These are phyloP conservation scores for Cherax quadricarinatus DNA, from an alignment of 1,140 invertebrate species.

Conservation along the genomic window DNA sequence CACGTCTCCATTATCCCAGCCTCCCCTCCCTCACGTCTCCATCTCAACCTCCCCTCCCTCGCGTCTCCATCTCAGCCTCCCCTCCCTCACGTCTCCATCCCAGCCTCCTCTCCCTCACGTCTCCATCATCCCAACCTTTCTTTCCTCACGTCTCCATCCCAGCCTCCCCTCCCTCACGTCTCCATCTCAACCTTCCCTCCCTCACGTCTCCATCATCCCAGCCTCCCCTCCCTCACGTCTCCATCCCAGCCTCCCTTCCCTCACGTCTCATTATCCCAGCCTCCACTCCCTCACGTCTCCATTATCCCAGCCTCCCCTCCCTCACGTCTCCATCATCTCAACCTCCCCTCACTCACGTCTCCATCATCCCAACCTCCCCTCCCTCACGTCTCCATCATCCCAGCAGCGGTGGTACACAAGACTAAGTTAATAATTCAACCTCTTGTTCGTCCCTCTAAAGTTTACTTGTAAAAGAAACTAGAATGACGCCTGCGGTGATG, in stretches of 20 bases:
- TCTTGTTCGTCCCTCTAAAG: conserved; percentile 61
- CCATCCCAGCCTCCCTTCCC: not conserved
- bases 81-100: not conserved
- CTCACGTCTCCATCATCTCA: not conserved
- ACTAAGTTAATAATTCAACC: conserved; percentile 61
- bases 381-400: not conserved
- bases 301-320: not conserved
- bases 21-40: not conserved
- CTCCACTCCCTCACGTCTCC: not conserved
- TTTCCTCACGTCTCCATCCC: not conserved
- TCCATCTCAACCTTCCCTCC: too few species aligned
- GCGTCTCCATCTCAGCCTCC: not conserved
- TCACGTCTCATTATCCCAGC: not conserved
- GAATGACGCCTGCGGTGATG: conserved; percentile 56
- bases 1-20: not conserved
- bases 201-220: not conserved
- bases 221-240: not conserved
- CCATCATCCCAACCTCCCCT: not conserved
- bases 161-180: conserved; percentile 3
- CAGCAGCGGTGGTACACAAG: conserved; percentile 38
- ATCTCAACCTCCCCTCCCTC: too few species aligned
- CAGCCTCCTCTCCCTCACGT: not conserved
- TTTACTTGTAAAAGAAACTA: conserved; percentile 60
- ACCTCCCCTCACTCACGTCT: not conserved
- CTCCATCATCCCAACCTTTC: not conserved